Base-by-base conservation (phyloP, 2,888 invertebrate species). In the Tineola bisselliella region DNA sequence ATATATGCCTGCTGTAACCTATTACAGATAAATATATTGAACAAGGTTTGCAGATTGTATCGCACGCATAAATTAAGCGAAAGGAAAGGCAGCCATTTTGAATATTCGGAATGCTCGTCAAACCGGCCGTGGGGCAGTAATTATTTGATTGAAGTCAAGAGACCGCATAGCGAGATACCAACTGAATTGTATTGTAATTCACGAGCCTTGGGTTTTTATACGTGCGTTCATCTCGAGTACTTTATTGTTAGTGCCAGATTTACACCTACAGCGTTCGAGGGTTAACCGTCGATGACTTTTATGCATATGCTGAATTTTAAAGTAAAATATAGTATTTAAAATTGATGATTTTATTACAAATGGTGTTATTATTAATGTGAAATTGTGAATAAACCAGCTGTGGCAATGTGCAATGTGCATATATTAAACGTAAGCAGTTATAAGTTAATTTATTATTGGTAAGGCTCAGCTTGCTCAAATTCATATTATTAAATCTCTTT, bases 131-230 rank as follows among this genome's bases (percentile, higher is more conserved):
- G 75, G 84, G 84, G 82, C 83, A 84, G 84, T 86, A 87, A 87
- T 87, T 82, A 79, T 79, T 86, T 87, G 84, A 87, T 87, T 87
- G 84, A 70, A 86, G 86, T 87, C 82, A 80, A 87, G 87, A 84
- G 87, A 84, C 74, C 70, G 77, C 87, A 77, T 74, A 80, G 79
- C 81, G 86, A 81, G 87, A 81, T 79, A 76, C 72, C 75, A 69
- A 68, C 73, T 71, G 76, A 68, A 74, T 64, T 68, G 74, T 72
- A 79, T 84, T 84, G 81, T 83, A 69, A 63, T 66, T 48, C 63
- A 65, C 72, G 70, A 73, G 73, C 74, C 75, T 76, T 74, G 66
- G 70, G 68, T 69, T 60, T 70, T 64, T 64, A 54, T 48, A 17
- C n/a, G 48, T 18, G 48, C 48, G 18, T 19, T 25, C 33, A 31